Conservation (phyloP, 2,113 vertebrate genomes). For the Rhinichthys klamathensis region DNA sequence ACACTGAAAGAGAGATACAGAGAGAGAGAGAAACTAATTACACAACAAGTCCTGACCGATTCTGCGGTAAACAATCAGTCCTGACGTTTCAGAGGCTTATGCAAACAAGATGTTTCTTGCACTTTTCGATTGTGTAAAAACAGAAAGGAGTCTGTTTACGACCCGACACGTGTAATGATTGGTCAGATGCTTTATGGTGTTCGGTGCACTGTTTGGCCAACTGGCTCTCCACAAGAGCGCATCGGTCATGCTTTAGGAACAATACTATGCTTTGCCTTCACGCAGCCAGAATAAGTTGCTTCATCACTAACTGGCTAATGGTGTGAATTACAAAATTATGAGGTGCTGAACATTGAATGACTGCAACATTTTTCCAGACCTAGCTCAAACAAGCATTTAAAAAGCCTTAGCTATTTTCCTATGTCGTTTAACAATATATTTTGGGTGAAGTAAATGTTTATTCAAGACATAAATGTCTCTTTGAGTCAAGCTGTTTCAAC, state of each 20-base stretch:
- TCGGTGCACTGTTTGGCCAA: background rate
- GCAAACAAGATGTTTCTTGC: background rate
- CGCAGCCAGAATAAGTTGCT: background rate
- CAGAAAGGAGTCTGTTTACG: background rate
- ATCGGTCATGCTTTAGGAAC: background rate
- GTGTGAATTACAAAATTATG: constrained; percentile 6
- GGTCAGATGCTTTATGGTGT: constrained; percentile 3
- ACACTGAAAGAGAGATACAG: constrained; percentile 64
- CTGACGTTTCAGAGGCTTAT: background rate
- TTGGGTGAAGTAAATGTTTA: background rate
- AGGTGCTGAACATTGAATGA: constrained; percentile 8
- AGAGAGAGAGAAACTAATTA: constrained; percentile 64
- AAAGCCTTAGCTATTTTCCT: background rate
- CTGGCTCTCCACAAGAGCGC: background rate
- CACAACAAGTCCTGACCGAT: constrained; percentile 59
- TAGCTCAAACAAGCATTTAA: background rate
- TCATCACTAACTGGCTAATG: background rate
- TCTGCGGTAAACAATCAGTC: background rate
- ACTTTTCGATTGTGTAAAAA: background rate
- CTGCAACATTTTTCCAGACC: constrained; percentile 9
- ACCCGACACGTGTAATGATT: background rate
- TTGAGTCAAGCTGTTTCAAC: background rate
- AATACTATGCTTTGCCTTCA: background rate
- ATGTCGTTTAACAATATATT: background rate
- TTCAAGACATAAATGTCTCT: background rate